Evolutionary conservation across 2,888 invertebrate species (phyloP), one percentile per base, ranked within the genome.

Genomic region (Ptychoptera albimana): DNA sequence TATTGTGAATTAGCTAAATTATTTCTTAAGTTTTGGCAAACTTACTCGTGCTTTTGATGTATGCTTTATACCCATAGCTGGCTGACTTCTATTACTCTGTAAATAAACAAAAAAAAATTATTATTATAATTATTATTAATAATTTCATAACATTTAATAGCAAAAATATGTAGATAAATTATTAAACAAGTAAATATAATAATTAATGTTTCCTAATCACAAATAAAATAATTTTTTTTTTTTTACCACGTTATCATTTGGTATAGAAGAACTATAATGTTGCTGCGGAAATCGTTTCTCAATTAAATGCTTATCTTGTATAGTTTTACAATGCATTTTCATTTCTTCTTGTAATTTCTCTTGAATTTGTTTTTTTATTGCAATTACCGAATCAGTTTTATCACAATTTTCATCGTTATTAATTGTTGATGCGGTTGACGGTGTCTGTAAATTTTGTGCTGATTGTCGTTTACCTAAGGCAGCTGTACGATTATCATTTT

Each of bases 41-140:
- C 76, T 77, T 61, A 77, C 77, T 72, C 77, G 68, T 47, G 75
- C 66, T 64, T 77, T 78, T 44, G 77, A 75, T 39, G 76, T 74
- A 58, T 77, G 76, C 57, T 77, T 77, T 47, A 77, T 55, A 46
- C 77, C 77, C 50, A 77, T 77, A 41, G 77, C 77, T 36, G 77
- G 77, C 54, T 78, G 78, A 55, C 77, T 77, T 57, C 77, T 63
- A 58, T 76, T 77, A 56, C 77, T 77, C 77, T 78, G 70, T 35
- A 73, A 73, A 54, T 51, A 54, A 30, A 48, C 32, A 37, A n/a
- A 39, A 23, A 5, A 23, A 23, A 23, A 23, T 11, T 34, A n/a
- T 34, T n/a, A 34, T 34, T 11, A 31, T 31, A 8, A 7, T 8
- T 31, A 31, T 31, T 31, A 8, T 31, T 31, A 31, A 36, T 36